phyloP scores from a whole-genome alignment of 2,888 invertebrate genomes.

The Caenorhabditis macrosperma region DNA sequence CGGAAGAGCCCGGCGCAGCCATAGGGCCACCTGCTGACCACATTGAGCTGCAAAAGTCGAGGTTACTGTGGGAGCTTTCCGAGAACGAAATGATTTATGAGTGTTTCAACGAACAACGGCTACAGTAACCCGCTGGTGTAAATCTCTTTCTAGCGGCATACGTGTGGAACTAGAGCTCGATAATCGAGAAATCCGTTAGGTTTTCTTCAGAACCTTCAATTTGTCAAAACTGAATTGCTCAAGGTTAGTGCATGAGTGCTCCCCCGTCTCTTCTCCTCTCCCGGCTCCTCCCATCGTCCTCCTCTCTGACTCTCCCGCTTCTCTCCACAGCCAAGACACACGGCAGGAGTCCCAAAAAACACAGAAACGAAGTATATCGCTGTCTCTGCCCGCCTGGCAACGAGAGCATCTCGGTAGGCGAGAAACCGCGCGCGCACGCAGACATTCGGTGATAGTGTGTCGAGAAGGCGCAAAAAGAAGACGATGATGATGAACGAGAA shows the following conservation, averaged over 20 bases:
- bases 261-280: neutral
- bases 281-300: slow-evolving; percentile 20
- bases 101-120: neutral
- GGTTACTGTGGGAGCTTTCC: neutral
- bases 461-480: slow-evolving; percentile 7
- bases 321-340: neutral
- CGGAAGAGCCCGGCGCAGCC: slow-evolving; percentile 47
- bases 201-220: slow-evolving; percentile 2
- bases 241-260: slow-evolving; percentile 46
- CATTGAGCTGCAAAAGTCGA: slow-evolving; percentile 49
- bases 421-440: neutral
- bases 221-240: neutral
- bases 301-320: neutral
- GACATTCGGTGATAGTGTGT: slow-evolving; percentile 11
- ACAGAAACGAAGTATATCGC: slow-evolving; percentile 1
- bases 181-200: too few species aligned
- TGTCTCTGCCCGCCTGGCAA: slow-evolving; percentile 7
- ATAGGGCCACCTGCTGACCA: slow-evolving; percentile 39
- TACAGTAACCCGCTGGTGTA: neutral
- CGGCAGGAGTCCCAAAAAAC: neutral
- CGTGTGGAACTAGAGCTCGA: too few species aligned
- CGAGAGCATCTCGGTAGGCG: slow-evolving; percentile 11
- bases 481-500: slow-evolving; percentile 26
- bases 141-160: too few species aligned
- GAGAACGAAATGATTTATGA: neutral